These are phyloP conservation scores for Coleophora deauratella DNA, from an alignment of 2,888 invertebrate species.

Conservation along the genomic window DNA sequence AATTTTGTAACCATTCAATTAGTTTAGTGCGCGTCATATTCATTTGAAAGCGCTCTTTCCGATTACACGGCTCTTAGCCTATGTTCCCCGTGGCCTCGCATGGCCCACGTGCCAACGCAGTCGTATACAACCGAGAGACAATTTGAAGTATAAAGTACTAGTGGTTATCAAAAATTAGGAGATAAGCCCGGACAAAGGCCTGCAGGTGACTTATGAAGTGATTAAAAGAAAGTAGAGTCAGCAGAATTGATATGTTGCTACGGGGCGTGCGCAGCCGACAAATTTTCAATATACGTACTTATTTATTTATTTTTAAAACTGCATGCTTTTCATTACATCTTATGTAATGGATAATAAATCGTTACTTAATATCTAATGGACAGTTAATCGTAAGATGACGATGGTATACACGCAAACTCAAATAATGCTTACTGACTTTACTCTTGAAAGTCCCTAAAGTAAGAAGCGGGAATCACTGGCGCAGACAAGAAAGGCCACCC, in stretches of 20 bases:
- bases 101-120: slow-evolving; percentile 40
- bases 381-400: no score
- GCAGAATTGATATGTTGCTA: slow-evolving; percentile 19
- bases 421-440: no score
- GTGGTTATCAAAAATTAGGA: slow-evolving; percentile 70
- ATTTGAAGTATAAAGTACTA: slow-evolving; percentile 70
- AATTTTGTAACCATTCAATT: slow-evolving; percentile 35
- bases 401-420: no score
- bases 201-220: slow-evolving; percentile 68
- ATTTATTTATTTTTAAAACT: no score
- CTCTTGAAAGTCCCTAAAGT: no score
- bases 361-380: no score
- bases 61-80: slow-evolving; percentile 67
- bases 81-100: neutral
- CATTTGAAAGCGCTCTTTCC: slow-evolving; percentile 63
- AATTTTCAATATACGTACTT: no score
- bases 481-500: no score
- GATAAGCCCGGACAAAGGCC: slow-evolving; percentile 62
- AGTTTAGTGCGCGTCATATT: slow-evolving; percentile 63
- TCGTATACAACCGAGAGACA: slow-evolving; percentile 57
- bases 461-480: no score
- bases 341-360: no score
- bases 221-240: slow-evolving; percentile 46
- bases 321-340: no score
- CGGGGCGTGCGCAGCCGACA: neutral